phyloP scores from a whole-genome alignment of 2,113 vertebrate genomes.

The Crypturellus undulatus region DNA sequence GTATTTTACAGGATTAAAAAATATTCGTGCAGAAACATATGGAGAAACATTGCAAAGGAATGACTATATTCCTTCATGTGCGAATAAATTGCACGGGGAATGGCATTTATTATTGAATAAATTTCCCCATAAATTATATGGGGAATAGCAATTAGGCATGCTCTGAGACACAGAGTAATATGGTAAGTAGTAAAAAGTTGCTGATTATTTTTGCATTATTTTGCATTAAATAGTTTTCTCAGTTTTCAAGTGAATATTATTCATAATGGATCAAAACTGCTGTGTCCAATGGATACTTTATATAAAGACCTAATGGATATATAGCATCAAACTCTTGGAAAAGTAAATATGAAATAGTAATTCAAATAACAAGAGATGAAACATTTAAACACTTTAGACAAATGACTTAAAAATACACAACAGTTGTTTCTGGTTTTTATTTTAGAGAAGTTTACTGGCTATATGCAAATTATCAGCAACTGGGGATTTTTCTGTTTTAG shows the following conservation, averaged over 20 bases:
- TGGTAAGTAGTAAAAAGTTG: background rate
- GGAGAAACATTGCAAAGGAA: background rate
- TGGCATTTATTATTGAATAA: background rate
- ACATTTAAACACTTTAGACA: background rate
- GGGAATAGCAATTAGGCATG: background rate
- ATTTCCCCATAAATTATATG: background rate
- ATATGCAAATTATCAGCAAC: background rate
- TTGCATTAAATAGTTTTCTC: background rate
- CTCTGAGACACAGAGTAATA: background rate
- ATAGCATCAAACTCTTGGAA: background rate
- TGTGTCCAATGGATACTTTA: background rate
- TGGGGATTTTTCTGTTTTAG: background rate
- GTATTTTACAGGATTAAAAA: background rate
- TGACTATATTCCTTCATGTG: background rate
- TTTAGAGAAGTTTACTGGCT: background rate
- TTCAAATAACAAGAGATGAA: background rate
- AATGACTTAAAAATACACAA: background rate
- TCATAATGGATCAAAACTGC: background rate
- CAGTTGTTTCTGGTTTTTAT: background rate
- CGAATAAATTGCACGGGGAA: background rate
- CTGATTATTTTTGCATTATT: background rate
- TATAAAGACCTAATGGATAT: background rate
- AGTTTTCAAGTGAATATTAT: background rate
- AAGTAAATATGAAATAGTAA: background rate
- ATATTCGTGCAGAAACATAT: background rate